Base-by-base conservation (phyloP, 2,797 vertebrate species). In the Sebastes diploproa region DNA sequence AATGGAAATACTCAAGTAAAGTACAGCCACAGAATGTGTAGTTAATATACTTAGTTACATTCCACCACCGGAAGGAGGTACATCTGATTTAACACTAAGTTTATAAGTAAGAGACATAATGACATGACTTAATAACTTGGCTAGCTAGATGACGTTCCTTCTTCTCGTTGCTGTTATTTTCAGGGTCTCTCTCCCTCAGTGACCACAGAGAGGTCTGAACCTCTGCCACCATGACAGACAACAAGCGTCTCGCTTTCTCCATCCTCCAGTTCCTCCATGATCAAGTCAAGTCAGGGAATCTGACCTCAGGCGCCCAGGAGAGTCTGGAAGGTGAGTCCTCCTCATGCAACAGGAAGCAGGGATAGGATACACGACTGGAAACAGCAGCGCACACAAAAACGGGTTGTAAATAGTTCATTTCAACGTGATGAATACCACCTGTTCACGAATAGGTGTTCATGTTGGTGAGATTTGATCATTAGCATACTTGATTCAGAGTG, bases 211-310 rank as follows among this genome's bases (percentile, higher is more conserved):
- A 90, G 88, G 89, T 89, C 81, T 38, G 67, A 83, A 30, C 89
- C 91, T 91, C 90, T 81, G 23, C 59, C 82, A 73, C 81, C 64
- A 99, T 99, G 98, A 97, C 97, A n/a, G 97, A 97, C 91, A 97
- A 95, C 86, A 98, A 97, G 90, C 97, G 96, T 58, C 96, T 99
- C 4, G 98, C 98, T 25, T 98, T 94, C 30, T 97, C 98, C 93
- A 98, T 99, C 94, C 96, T 99, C 92, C 97, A 96, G 81, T 99
- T 99, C 88, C 96, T 99, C 4, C 97, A 98, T 0, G 95, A 97
- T n/a, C 97, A 99, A 92, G 94, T 99, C 0, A 95, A 94, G 62
- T 94, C 95, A 0, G 98, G 98, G 0, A 89, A 79, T 2, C 95
- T 99, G 75, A 95, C 96, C 0, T 96, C 97, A 0, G 97, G 98